These are phyloP conservation scores for Pocillopora meandrina DNA, from an alignment of 92 coral and sea anemone species.

Conservation along the genomic window DNA sequence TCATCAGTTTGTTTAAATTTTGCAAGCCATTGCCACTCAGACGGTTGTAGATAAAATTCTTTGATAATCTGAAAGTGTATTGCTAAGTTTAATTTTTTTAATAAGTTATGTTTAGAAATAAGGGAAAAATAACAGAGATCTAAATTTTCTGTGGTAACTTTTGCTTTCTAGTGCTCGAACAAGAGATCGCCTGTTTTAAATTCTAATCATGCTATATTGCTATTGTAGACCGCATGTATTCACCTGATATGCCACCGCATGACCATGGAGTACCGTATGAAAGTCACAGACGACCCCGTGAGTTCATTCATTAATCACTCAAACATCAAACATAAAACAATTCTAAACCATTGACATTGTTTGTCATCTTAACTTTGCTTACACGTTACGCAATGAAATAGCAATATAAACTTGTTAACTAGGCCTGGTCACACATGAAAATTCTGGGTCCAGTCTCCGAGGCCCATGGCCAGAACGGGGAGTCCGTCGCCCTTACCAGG, in stretches of 20 bases:
- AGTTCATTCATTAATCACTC: conserved; percentile 20
- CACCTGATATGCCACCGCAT: conserved; percentile 47
- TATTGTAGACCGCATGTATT: conserved; percentile 68
- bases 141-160: too few species aligned
- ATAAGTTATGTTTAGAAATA: too few species aligned
- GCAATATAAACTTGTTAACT: too few species aligned
- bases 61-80: too few species aligned
- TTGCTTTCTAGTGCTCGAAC: too few species aligned
- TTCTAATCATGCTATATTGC: conserved; percentile 37
- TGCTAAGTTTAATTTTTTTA: too few species aligned
- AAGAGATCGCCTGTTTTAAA: not conserved
- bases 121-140: too few species aligned
- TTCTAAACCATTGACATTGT: not conserved
- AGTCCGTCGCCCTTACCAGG: conserved; percentile 57
- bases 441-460: conserved; percentile 74
- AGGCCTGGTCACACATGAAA: too few species aligned
- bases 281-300: conserved; percentile 66
- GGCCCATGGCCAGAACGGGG: conserved; percentile 52
- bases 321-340: not conserved
- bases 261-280: conserved; percentile 73
- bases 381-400: not conserved
- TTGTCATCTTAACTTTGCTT: not conserved
- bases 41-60: too few species aligned
- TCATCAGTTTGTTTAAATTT: too few species aligned
- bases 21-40: too few species aligned